A percentile compares a stretch with the other conserved stretches of the same genome.
Evolutionary conservation across 2,113 vertebrate genomes (phyloP).

Genomic region (Mola mola): DNA sequence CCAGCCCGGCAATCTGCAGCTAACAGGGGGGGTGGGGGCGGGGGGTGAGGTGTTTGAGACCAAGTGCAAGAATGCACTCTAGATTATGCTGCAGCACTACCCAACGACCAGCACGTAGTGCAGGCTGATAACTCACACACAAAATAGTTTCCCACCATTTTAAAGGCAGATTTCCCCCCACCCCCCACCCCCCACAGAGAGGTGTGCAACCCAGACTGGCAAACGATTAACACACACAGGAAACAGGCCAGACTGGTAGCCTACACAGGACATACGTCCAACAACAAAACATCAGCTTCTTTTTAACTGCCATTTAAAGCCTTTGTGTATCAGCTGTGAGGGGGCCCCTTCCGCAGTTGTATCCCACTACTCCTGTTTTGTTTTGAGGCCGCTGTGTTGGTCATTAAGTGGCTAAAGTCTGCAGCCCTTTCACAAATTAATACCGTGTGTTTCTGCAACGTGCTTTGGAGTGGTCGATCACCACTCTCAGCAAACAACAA

Average conservation of each 20-base stretch:
- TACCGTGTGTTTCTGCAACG: neutral
- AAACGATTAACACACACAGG: conserved; percentile 70
- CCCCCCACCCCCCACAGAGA: conserved; percentile 17
- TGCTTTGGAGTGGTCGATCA: neutral
- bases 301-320: conserved; percentile 53
- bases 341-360: conserved; percentile 32
- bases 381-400: conserved; percentile 41
- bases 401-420: conserved; percentile 1
- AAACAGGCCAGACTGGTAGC: conserved; percentile 74
- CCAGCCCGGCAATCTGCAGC: neutral
- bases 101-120: conserved; percentile 21
- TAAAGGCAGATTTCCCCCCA: conserved; percentile 46
- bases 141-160: conserved; percentile 53
- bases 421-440: neutral
- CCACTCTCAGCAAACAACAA: neutral
- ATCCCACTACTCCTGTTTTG: conserved; percentile 28
- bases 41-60: conserved; percentile 25
- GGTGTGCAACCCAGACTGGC: conserved; percentile 62
- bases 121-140: conserved; percentile 3
- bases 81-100: conserved; percentile 31
- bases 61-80: conserved; percentile 16
- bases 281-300: conserved; percentile 60
- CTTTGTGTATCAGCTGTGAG: conserved; percentile 67
- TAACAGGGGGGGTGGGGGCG: neutral
- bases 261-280: conserved; percentile 68